Conservation (phyloP, 1,140 invertebrate genomes). For the Atopsyche davidsoni region DNA sequence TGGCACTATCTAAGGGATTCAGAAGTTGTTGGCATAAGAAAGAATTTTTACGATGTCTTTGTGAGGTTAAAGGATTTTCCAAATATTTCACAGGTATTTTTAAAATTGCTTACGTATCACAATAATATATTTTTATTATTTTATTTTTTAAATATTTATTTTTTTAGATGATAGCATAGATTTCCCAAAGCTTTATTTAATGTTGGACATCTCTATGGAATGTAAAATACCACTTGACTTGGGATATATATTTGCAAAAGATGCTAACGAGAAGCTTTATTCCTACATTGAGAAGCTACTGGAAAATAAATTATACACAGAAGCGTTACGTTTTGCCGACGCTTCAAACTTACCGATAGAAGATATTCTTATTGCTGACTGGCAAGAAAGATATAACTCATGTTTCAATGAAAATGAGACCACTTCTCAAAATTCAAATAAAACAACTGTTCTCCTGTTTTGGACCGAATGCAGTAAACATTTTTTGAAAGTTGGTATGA, state of each 20-base stretch:
- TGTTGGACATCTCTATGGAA: constrained; percentile 25
- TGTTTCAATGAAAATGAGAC: constrained; percentile 34
- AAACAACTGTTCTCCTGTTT: constrained; percentile 44
- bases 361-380: constrained; percentile 48
- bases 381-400: constrained; percentile 41
- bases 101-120: constrained; percentile 1
- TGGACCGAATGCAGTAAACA: constrained; percentile 52
- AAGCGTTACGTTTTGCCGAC: constrained; percentile 52
- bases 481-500: constrained; percentile 50
- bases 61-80: constrained; percentile 46
- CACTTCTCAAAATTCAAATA: constrained; percentile 29
- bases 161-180: constrained; percentile 17
- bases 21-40: constrained; percentile 51
- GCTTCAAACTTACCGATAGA: constrained; percentile 44
- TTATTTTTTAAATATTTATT: constrained; percentile 7
- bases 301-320: constrained; percentile 44
- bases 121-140: constrained; percentile 7
- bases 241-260: constrained; percentile 14
- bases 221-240: constrained; percentile 17
- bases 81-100: constrained; percentile 49
- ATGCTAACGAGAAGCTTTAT: constrained; percentile 21
- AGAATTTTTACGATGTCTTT: constrained; percentile 48
- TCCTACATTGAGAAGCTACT: constrained; percentile 50
- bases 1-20: constrained; percentile 48
- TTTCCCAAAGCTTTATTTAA: constrained; percentile 15